Conservation (phyloP, 1,140 invertebrate genomes). For the Colletes gigas region DNA sequence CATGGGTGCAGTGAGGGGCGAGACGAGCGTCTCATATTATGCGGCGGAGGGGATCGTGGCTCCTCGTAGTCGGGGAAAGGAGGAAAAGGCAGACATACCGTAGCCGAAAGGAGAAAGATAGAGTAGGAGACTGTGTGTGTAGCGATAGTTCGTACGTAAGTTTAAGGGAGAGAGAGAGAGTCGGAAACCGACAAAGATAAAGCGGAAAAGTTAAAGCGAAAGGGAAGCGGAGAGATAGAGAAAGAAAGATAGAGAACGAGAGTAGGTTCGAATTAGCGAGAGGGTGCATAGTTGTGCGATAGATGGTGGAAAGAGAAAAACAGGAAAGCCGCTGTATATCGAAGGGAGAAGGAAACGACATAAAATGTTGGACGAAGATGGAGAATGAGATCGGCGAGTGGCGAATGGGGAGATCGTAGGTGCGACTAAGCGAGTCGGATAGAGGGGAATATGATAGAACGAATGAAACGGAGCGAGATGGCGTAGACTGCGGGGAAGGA, state of each 20-base stretch:
- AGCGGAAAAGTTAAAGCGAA: constrained; percentile 19
- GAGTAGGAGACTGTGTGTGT: constrained; percentile 17
- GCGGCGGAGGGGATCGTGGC: constrained; percentile 37
- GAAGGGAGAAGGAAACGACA: background rate
- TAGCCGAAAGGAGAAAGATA: background rate
- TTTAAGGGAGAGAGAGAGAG: constrained; percentile 32
- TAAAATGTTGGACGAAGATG: constrained; percentile 2
- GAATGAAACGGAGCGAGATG: constrained; percentile 22
- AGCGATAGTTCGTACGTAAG: constrained; percentile 33
- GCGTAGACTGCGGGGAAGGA: constrained; percentile 6
- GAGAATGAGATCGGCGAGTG: background rate
- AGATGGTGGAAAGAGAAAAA: constrained; percentile 16
- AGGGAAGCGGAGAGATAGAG: background rate
- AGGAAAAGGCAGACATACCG: constrained; percentile 27
- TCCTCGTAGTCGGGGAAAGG: constrained; percentile 41
- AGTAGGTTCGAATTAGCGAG: constrained; percentile 34
- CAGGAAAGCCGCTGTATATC: background rate
- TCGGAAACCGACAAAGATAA: constrained; percentile 12
- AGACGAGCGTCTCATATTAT: constrained; percentile 32
- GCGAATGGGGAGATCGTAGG: constrained; percentile 38
- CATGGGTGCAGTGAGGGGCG: constrained; percentile 42
- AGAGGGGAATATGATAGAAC: constrained; percentile 14
- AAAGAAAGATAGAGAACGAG: background rate
- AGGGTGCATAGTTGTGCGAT: constrained; percentile 36
- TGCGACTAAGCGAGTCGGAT: constrained; percentile 42